Percentiles rank a stretch among this genome's conserved stretches.
Evolutionary conservation across 1,140 invertebrate species (phyloP).

Genomic region (Penaeus chinensis): DNA sequence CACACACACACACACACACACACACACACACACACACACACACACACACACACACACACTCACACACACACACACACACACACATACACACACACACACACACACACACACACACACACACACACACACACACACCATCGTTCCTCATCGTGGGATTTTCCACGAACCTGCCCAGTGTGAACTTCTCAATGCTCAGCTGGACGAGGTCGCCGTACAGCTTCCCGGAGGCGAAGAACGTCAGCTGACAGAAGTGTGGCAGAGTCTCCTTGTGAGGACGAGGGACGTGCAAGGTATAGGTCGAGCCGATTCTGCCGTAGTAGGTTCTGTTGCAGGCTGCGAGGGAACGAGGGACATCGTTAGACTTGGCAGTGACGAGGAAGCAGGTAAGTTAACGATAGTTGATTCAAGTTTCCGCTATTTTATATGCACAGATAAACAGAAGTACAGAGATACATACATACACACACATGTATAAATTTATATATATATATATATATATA

Average conservation of each 20-base stretch:
- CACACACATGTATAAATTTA: too few relatives aligned
- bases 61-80: neutral
- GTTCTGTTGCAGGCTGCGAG: slow-evolving; percentile 84
- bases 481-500: too few relatives aligned
- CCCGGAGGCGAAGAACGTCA: slow-evolving; percentile 88
- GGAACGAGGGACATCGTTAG: neutral
- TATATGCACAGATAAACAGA: neutral
- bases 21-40: neutral
- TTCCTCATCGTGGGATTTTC: too few relatives aligned
- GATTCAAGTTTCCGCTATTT: neutral
- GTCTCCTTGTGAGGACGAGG: slow-evolving; percentile 76
- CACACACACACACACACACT: neutral
- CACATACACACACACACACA: neutral
- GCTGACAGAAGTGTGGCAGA: slow-evolving; percentile 85
- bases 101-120: neutral
- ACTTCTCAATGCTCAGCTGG: slow-evolving; percentile 73
- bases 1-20: neutral
- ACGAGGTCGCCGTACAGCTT: slow-evolving; percentile 85
- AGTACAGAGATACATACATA: neutral
- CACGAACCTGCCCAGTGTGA: slow-evolving; percentile 57
- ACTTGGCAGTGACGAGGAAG: too few relatives aligned
- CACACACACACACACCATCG: slow-evolving; percentile 9
- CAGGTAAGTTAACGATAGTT: neutral
- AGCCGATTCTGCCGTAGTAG: slow-evolving; percentile 82
- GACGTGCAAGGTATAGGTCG: slow-evolving; percentile 80